Percentiles rank a stretch among this genome's conserved stretches.
phyloP scores from a whole-genome alignment of 1,140 invertebrate genomes.

The Triops longicaudatus region DNA sequence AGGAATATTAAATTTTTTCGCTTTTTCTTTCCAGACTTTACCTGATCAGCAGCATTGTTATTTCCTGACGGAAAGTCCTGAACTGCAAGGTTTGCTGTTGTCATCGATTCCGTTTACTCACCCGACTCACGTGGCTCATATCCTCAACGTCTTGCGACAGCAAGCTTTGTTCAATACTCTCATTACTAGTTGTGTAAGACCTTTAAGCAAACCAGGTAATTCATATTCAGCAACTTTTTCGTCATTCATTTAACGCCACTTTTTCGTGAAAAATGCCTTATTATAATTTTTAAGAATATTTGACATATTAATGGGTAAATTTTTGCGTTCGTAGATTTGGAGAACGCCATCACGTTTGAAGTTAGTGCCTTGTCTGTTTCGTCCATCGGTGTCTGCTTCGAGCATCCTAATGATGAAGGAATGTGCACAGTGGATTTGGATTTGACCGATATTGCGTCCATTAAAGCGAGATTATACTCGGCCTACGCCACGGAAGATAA shows the following conservation, averaged over 20 bases:
- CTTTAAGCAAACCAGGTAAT: constrained; percentile 56
- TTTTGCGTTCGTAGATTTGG: constrained; percentile 48
- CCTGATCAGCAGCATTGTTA: constrained; percentile 91
- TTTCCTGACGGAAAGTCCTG: constrained; percentile 73
- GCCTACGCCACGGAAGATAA: background rate
- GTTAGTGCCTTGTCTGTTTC: constrained; percentile 79
- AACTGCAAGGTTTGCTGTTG: constrained; percentile 70
- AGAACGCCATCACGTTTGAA: constrained; percentile 79
- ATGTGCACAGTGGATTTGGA: constrained; percentile 87
- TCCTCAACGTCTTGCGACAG: constrained; percentile 73
- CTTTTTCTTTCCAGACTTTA: constrained; percentile 54
- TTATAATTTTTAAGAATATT: constrained; percentile 28
- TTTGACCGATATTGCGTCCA: constrained; percentile 43
- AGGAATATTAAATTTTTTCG: background rate
- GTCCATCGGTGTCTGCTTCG: constrained; percentile 79
- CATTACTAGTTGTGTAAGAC: constrained; percentile 74
- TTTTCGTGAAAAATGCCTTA: too few species aligned
- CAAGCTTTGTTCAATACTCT: constrained; percentile 87
- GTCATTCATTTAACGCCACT: too few species aligned
- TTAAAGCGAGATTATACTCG: background rate
- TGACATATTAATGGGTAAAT: constrained; percentile 1
- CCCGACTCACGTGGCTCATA: constrained; percentile 82
- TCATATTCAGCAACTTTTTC: constrained; percentile 31
- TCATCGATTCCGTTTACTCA: constrained; percentile 79
- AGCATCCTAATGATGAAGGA: constrained; percentile 84